A percentile compares a stretch with the other conserved stretches of the same genome.
Evolutionary conservation across 2,888 invertebrate genomes (phyloP).

Genomic region (Athalia rosae): DNA sequence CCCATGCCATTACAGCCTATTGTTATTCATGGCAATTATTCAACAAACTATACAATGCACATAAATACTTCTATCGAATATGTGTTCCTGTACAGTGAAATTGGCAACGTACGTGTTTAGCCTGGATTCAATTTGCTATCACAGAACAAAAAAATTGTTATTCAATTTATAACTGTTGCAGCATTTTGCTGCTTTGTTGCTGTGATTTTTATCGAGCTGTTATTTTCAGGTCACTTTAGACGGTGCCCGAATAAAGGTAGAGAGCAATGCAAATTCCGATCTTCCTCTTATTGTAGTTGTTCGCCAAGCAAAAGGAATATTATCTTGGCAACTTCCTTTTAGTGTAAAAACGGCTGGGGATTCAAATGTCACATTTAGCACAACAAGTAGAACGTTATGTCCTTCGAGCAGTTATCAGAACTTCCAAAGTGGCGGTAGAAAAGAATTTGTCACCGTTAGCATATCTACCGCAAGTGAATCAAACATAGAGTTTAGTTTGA

Average conservation of each 20-base stretch:
- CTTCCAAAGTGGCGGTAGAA: conserved; percentile 62
- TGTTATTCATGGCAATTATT: conserved; percentile 63
- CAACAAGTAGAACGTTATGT: conserved; percentile 77
- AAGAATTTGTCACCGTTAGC: conserved; percentile 79
- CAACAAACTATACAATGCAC: conserved; percentile 53
- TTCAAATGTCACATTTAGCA: conserved; percentile 56
- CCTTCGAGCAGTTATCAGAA: conserved; percentile 76
- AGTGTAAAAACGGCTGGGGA: conserved; percentile 73
- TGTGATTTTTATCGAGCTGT: neutral
- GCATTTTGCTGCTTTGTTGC: conserved; percentile 10
- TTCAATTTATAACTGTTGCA: conserved; percentile 14
- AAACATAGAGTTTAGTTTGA: conserved; percentile 78
- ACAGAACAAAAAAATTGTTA: neutral
- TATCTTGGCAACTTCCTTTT: conserved; percentile 88
- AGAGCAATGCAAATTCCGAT: conserved; percentile 74
- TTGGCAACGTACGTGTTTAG: conserved; percentile 59
- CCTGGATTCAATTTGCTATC: conserved; percentile 7
- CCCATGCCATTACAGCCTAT: conserved; percentile 59
- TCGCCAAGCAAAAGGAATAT: conserved; percentile 82
- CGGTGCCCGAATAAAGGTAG: conserved; percentile 65
- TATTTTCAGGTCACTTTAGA: conserved; percentile 54
- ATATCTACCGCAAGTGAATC: conserved; percentile 80
- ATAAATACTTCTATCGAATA: conserved; percentile 66
- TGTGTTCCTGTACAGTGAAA: conserved; percentile 65
- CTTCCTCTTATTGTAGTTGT: conserved; percentile 85